Evolutionary conservation across 2,888 invertebrate species (phyloP).

Genomic region (Ornithoptera alexandrae): DNA sequence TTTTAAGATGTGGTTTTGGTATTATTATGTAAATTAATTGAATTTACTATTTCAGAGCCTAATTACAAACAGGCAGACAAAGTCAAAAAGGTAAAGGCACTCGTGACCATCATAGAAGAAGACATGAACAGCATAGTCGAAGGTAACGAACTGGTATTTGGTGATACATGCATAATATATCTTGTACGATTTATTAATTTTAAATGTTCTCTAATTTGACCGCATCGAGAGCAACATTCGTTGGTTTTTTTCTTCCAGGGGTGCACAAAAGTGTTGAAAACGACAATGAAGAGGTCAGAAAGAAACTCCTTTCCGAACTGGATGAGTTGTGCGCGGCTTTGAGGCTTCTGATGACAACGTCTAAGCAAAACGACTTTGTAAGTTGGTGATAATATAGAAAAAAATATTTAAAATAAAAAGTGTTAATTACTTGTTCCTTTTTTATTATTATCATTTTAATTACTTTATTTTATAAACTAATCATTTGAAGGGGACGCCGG

Average conservation of each 20-base stretch:
- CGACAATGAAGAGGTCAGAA: constrained; percentile 50
- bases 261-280: constrained; percentile 51
- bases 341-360: constrained; percentile 39
- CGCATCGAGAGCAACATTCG: too few relatives aligned
- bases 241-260: constrained; percentile 39
- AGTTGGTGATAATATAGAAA: constrained; percentile 33
- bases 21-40: neutral
- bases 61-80: constrained; percentile 12
- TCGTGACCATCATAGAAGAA: constrained; percentile 22
- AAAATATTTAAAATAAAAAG: neutral
- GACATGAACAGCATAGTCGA: constrained; percentile 19
- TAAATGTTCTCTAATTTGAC: too few relatives aligned
- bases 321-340: constrained; percentile 52
- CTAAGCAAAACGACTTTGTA: constrained; percentile 43
- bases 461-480: too few relatives aligned
- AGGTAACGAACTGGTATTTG: neutral
- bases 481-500: constrained; percentile 33
- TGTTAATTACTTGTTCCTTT: too few relatives aligned
- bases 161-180: too few relatives aligned
- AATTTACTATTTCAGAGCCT: constrained; percentile 14
- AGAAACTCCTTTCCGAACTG: constrained; percentile 54
- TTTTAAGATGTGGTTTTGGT: neutral
- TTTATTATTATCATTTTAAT: too few relatives aligned
- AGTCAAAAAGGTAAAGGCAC: constrained; percentile 12
- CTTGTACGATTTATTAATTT: too few relatives aligned